phyloP scores from a whole-genome alignment of 2,113 vertebrate species.

The Perca flavescens region DNA sequence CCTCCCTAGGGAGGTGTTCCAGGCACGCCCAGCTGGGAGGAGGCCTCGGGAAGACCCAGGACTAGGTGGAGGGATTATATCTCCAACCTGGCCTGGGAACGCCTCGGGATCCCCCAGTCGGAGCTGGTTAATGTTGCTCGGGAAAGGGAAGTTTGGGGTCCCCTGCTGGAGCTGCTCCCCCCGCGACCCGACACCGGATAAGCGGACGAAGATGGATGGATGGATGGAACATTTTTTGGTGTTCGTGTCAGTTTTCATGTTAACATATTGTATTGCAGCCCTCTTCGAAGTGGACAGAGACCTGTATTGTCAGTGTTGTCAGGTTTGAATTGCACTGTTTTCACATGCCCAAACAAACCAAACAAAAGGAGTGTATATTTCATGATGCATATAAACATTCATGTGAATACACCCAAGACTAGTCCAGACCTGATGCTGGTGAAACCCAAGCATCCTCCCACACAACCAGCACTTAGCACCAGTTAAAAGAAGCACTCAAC shows the following conservation, averaged over 20 bases:
- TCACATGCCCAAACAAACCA: constrained; percentile 19
- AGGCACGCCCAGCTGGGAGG: no score
- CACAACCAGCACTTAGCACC: not conserved
- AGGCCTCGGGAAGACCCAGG: no score
- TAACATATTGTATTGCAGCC: not conserved
- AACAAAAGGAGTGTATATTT: constrained; percentile 18
- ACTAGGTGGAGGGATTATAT: no score
- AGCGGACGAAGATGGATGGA: no score
- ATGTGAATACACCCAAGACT: constrained; percentile 4
- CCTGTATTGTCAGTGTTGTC: not conserved
- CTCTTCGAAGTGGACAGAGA: constrained; percentile 1
- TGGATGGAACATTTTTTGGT: no score
- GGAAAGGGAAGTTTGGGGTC: no score
- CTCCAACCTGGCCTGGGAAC: no score
- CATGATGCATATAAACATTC: constrained; percentile 10
- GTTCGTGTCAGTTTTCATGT: not conserved
- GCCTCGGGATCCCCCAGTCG: no score
- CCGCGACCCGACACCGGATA: no score
- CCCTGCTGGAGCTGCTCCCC: no score
- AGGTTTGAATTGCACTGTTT: constrained; percentile 8
- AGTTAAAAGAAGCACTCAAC: not conserved
- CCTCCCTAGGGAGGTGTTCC: no score
- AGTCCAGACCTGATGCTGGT: constrained; percentile 45
- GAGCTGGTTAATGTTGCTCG: no score
- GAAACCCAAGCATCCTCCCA: constrained; percentile 25